These are phyloP conservation scores for Cydia fagiglandana DNA, from an alignment of 1,140 invertebrate species.

Conservation along the genomic window DNA sequence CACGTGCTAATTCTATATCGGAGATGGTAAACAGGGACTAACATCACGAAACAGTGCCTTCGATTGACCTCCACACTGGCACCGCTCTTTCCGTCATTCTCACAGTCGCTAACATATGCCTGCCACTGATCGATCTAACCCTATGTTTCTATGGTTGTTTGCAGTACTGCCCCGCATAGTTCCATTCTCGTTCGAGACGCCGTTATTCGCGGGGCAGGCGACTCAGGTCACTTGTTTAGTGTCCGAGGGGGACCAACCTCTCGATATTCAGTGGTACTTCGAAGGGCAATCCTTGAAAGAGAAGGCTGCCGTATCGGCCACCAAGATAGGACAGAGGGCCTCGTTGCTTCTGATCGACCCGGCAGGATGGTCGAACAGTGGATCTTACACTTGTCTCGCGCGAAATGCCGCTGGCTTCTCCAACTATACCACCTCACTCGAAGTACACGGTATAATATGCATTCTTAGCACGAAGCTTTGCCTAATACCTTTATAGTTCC, in stretches of 20 bases:
- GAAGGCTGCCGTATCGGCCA: conserved; percentile 81
- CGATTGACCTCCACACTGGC: conserved; percentile 53
- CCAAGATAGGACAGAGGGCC: conserved; percentile 84
- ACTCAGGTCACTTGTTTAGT: conserved; percentile 87
- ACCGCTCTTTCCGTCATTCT: conserved; percentile 51
- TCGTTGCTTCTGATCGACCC: conserved; percentile 83
- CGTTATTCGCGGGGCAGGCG: conserved; percentile 85
- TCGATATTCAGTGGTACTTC: conserved; percentile 88
- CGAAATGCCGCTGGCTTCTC: conserved; percentile 93
- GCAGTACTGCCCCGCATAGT: conserved; percentile 86
- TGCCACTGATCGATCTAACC: conserved; percentile 62
- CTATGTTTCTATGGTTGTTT: conserved; percentile 75
- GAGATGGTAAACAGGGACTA: conserved; percentile 59
- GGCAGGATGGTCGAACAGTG: conserved; percentile 92
- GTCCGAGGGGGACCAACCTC: conserved; percentile 90
- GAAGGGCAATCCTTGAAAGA: conserved; percentile 83
- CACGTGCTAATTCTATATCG: conserved; percentile 60
- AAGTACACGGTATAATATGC: conserved; percentile 81
- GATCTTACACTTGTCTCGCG: conserved; percentile 93
- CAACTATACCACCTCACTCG: conserved; percentile 83
- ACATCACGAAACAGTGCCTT: conserved; percentile 65
- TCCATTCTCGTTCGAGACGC: conserved; percentile 85
- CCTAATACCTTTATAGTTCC: conserved; percentile 49
- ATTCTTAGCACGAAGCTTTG: conserved; percentile 76
- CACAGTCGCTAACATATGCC: conserved; percentile 72